Evolutionary conservation across 2,888 invertebrate species (phyloP), one percentile per base, ranked within the genome.

Genomic region (Syritta pipiens): DNA sequence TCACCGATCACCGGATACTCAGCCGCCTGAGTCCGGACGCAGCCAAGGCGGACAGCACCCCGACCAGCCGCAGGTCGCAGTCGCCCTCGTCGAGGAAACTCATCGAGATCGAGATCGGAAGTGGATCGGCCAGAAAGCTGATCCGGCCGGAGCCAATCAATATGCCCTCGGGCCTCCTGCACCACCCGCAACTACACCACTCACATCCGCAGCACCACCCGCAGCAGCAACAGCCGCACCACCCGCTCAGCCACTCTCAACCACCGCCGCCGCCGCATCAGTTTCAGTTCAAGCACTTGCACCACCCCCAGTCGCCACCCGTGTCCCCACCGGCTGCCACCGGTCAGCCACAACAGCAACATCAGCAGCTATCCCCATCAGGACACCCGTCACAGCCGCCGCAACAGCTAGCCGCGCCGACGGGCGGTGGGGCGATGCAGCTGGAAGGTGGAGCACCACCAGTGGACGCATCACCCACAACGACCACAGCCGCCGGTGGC

Each of bases 1-100:
- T 89, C 82, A 85, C 87, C 14, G 89, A 89, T 65, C 84, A 84
- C 42, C 85, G 84, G 22, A 83, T 87, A 57, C 77, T 86, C 1
- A 88, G 85, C 82, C 85, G 88, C n/a, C 81, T 88, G 1, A 88
- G 88, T 84, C 88, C 89, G 1, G 83, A 82, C 1, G 9, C 17
- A 0, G 44, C 32, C 10, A 84, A 86, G 20, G 53, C 32, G 19
- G 81, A 82, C 42, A 55, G 59, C 62, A 22, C 35, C 77, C 32
- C 57, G 72, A 71, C 24, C 37, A 84, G 79, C 2, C 81, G 84
- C 0, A 81, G 83, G 1, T 84, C 84, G 0, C 85, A 83, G 12
- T 83, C 84, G 2, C 83, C 85, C n/a, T 62, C 82, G 30, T 49
- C 81, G 32, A 81, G 86, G 14, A 88, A 88, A 65, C 71, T 86